Base-by-base conservation (phyloP, 2,797 vertebrate species). In the Tokudaia tokunoshimensis region DNA sequence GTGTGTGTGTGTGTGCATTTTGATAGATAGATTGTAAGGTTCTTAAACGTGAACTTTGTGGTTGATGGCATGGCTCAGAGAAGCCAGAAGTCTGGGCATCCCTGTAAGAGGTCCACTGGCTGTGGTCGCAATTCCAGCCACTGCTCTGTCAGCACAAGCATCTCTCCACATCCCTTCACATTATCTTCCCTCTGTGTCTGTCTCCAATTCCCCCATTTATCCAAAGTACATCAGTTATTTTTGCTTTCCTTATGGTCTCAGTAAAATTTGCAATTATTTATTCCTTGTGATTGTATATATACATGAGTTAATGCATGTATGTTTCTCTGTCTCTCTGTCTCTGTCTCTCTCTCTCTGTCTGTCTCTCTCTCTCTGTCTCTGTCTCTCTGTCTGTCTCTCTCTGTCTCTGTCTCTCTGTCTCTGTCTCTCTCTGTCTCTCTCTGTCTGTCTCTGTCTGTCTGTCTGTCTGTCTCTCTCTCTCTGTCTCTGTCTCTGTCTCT, bases 91-190 rank as follows among this genome's bases (percentile, higher is more conserved):
- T 5, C 41, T 34, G 29, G 17, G 41, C 61, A 34, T 61, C 41
- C 82, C 41, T 50, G 10, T 47, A 7, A 50, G 57, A 44, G 26
- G 10, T 50, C 41, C 12, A 22, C 82, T 85, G 83, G 1, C 44
- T 24, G 1, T 70, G 41, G 17, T 24, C 19, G 11, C 3, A 2
- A 15, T 24, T 47, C 59, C 26, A 6, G 8, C 1, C 20, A 80
- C 50, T 34, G 8, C 47, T 59, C 24, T 3, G 15, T 92, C 37
- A 52, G 37, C 26, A 22, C 20, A 6, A 22, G 26, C 14, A 0
- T 52, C 3, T 47, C 19, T 37, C 22, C 0, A 3, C 1, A 1
- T 84, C 84, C 74, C 24, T 47, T 79, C 55, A 26, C 6, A 6
- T 41, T 10, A 0, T 41, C 15, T 65, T n/a, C 3, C 55, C 70